These are phyloP conservation scores for Leptinotarsa tumamoca DNA, from an alignment of 2,888 invertebrate species.

Conservation along the genomic window DNA sequence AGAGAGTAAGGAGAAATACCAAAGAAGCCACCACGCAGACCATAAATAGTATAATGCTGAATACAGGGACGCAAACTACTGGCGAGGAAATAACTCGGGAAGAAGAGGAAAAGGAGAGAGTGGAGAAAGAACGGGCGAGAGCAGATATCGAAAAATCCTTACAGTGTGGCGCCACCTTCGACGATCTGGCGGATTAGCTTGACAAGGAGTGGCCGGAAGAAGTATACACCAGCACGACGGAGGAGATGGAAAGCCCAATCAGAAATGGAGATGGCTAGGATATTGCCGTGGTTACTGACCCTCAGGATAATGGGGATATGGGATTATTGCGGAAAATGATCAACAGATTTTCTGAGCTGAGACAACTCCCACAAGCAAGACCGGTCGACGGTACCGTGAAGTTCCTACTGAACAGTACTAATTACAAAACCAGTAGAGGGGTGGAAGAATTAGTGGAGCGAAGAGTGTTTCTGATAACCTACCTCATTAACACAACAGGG, in stretches of 20 bases:
- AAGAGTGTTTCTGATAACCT: background rate
- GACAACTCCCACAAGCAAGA: background rate
- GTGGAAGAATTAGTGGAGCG: background rate
- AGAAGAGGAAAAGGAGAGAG: background rate
- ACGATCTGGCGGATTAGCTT: too few species aligned
- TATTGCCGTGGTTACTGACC: background rate
- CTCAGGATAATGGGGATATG: background rate
- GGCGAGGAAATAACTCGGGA: background rate
- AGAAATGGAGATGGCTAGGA: background rate
- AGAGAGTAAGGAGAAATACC: too few species aligned
- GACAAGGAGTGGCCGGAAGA: too few species aligned
- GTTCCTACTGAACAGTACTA: background rate
- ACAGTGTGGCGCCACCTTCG: background rate
- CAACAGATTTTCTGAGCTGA: background rate
- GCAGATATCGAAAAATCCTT: background rate
- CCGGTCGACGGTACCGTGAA: background rate
- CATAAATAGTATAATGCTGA: too few species aligned
- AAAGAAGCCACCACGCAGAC: too few species aligned
- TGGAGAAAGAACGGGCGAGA: background rate
- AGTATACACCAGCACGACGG: background rate
- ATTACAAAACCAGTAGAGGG: background rate
- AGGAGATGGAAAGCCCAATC: background rate
- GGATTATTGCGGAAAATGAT: background rate
- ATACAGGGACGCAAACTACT: background rate
- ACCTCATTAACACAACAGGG: background rate